Percentiles rank a stretch among this genome's conserved stretches.
Evolutionary conservation across 2,113 vertebrate genomes (phyloP).

Genomic region (Microcebus tavaratra): DNA sequence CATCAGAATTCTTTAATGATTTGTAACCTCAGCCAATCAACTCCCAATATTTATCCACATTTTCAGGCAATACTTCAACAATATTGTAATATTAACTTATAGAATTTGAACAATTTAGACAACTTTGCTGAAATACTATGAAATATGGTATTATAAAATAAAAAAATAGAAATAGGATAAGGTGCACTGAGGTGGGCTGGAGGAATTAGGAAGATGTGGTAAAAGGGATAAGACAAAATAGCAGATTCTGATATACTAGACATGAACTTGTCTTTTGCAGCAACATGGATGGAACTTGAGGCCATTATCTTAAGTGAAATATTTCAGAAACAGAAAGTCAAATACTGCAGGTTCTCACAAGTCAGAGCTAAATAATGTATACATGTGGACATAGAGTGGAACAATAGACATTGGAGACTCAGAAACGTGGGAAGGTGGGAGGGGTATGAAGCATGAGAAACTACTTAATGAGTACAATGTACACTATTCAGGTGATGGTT

Average conservation of each 20-base stretch:
- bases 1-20: constrained; percentile 3
- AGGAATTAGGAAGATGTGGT: not conserved
- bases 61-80: not conserved
- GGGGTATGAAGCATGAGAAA: too few species aligned
- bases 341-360: too few species aligned
- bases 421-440: too few species aligned
- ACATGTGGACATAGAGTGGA: too few species aligned
- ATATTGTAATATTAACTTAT: not conserved
- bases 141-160: not conserved
- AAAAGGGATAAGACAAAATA: not conserved
- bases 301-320: too few species aligned
- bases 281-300: too few species aligned
- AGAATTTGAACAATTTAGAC: not conserved
- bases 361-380: too few species aligned
- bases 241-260: not conserved
- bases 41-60: not conserved
- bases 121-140: not conserved
- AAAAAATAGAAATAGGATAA: not conserved
- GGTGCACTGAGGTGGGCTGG: not conserved
- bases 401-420: too few species aligned
- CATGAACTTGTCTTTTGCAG: too few species aligned
- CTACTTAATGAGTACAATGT: too few species aligned
- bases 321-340: too few species aligned
- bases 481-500: too few species aligned
- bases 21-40: not conserved